Conservation (phyloP, 2,888 invertebrate genomes). For the Rhodophaea formosa region DNA sequence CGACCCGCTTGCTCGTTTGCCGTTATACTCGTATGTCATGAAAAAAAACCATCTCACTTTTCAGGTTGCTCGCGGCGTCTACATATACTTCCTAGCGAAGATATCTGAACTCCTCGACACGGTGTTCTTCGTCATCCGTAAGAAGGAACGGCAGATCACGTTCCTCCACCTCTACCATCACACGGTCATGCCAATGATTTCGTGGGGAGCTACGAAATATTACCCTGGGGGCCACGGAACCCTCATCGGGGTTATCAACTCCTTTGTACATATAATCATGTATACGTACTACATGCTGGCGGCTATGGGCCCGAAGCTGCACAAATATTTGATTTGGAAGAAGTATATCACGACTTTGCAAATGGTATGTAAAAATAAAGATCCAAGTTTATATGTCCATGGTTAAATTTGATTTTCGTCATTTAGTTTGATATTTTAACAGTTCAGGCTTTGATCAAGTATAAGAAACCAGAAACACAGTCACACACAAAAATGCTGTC, state of each 20-base stretch:
- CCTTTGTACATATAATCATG: constrained; percentile 97
- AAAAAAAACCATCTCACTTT: constrained; percentile 31
- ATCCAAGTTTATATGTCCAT: neutral
- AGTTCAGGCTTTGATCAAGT: too few relatives aligned
- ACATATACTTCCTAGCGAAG: constrained; percentile 93
- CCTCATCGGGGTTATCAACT: constrained; percentile 93
- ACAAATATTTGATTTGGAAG: constrained; percentile 96
- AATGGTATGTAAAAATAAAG: constrained; percentile 91
- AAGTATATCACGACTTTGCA: constrained; percentile 94
- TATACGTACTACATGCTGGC: constrained; percentile 95
- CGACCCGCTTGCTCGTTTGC: too few relatives aligned
- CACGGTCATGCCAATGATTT: constrained; percentile 95
- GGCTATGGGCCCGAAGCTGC: constrained; percentile 92
- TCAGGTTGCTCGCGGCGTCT: constrained; percentile 86
- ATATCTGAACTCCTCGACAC: constrained; percentile 95
- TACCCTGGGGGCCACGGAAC: constrained; percentile 94
- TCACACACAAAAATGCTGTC: too few relatives aligned
- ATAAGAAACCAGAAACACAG: too few relatives aligned
- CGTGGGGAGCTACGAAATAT: constrained; percentile 96
- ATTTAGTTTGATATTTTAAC: too few relatives aligned
- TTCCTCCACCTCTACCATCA: constrained; percentile 97
- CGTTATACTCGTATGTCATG: too few relatives aligned
- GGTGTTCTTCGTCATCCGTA: constrained; percentile 95
- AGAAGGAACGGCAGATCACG: constrained; percentile 93
- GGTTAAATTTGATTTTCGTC: too few relatives aligned